These are phyloP conservation scores for Callipepla californica DNA, from an alignment of 2,113 vertebrate species.

Conservation along the genomic window DNA sequence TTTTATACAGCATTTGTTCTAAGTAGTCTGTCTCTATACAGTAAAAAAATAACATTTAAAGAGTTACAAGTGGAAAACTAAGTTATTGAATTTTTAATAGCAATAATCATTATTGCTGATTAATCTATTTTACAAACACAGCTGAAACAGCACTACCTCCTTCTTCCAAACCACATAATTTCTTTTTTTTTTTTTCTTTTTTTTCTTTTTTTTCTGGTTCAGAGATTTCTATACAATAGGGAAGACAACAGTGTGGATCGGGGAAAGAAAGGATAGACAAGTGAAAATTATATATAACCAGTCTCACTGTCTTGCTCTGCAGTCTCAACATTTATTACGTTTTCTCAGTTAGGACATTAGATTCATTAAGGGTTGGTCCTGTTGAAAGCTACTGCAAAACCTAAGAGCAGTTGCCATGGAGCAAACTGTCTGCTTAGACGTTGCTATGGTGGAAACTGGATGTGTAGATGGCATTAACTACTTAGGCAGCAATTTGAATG, in stretches of 20 bases:
- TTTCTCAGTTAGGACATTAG: neutral
- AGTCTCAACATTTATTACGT: neutral
- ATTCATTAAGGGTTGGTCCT: neutral
- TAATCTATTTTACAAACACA: conserved; percentile 13
- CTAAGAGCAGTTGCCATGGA: neutral
- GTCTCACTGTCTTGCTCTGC: neutral
- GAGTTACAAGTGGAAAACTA: neutral
- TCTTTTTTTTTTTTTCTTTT: neutral
- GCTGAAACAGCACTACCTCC: neutral
- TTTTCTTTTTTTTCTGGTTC: neutral
- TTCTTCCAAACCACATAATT: neutral
- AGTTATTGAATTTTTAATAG: neutral
- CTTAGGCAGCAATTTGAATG: neutral
- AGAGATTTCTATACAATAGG: neutral
- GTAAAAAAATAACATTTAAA: neutral
- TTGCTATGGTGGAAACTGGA: neutral
- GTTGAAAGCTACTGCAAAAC: neutral
- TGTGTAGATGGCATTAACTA: neutral
- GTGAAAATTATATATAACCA: neutral
- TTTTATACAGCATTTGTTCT: neutral
- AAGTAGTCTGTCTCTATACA: neutral
- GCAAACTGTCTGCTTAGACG: neutral
- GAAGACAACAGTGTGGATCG: neutral
- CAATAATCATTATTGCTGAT: conserved; percentile 7
- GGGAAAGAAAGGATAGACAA: neutral